Conservation (phyloP, 2,113 vertebrate species). For the Hippocampus zosterae region DNA sequence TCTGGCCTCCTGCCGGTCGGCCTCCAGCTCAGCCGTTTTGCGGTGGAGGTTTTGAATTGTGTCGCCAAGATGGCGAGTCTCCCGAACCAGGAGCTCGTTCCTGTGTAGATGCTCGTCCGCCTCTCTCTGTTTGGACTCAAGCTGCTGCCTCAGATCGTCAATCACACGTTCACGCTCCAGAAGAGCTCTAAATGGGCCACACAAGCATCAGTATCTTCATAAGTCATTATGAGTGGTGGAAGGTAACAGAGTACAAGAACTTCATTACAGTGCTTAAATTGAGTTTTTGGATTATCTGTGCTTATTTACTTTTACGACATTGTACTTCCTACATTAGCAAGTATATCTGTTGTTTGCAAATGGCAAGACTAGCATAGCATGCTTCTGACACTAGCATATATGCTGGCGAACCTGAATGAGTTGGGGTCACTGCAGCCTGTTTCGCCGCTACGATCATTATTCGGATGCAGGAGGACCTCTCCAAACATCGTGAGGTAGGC, state of each 20-base stretch:
- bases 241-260: neutral
- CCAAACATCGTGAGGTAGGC: conserved; percentile 65
- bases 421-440: conserved; percentile 44
- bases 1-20: conserved; percentile 44
- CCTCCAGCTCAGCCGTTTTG: conserved; percentile 54
- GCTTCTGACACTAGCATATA: neutral
- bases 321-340: too few species aligned
- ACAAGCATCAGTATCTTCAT: neutral
- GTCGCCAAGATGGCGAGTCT: conserved; percentile 40
- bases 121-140: conserved; percentile 53
- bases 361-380: neutral
- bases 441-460: conserved; percentile 13
- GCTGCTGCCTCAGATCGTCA: conserved; percentile 51
- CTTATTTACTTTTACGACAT: too few species aligned
- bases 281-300: too few species aligned
- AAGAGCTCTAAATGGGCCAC: conserved; percentile 42
- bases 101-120: conserved; percentile 47
- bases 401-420: conserved; percentile 51
- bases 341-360: too few species aligned
- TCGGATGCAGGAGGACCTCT: conserved; percentile 51
- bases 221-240: neutral
- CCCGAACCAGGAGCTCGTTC: conserved; percentile 49
- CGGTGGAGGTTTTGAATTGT: conserved; percentile 48
- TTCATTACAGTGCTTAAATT: too few species aligned
- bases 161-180: conserved; percentile 54